Percentiles rank a stretch among this genome's conserved stretches.
Conservation (phyloP, 2,113 vertebrate genomes). For the Lutjanus erythropterus region DNA sequence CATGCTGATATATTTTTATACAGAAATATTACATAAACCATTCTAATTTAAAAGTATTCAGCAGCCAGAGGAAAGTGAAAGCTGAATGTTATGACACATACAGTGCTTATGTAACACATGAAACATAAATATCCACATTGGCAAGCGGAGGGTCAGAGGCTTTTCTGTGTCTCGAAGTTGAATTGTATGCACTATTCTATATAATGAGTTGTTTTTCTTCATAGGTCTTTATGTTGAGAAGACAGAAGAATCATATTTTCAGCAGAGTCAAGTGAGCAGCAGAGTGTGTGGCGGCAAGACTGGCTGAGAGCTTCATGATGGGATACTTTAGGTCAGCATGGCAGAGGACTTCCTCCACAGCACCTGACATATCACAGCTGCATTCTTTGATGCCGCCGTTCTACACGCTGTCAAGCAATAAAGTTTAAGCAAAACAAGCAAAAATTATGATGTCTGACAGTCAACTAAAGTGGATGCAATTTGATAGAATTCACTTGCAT, state of each 20-base stretch:
- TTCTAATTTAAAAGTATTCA: constrained; percentile 42
- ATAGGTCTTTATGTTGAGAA: constrained; percentile 66
- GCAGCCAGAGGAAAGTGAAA: constrained; percentile 18
- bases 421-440: constrained; percentile 23
- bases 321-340: constrained; percentile 44
- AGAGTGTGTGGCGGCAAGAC: constrained; percentile 25
- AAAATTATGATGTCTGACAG: constrained; percentile 40
- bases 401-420: constrained; percentile 29
- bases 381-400: constrained; percentile 22
- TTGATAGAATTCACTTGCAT: constrained; percentile 1
- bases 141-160: neutral
- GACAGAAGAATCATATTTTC: constrained; percentile 41
- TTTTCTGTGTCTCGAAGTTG: constrained; percentile 16
- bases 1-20: constrained; percentile 36
- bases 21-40: constrained; percentile 50
- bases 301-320: constrained; percentile 56
- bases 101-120: constrained; percentile 51
- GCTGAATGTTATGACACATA: constrained; percentile 54
- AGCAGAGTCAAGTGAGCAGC: constrained; percentile 25
- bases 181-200: constrained; percentile 6
- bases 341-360: constrained; percentile 50
- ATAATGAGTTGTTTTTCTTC: constrained; percentile 58
- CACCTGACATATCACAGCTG: constrained; percentile 30
- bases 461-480: constrained; percentile 25
- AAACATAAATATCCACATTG: constrained; percentile 58